A percentile compares a stretch with the other conserved stretches of the same genome.
phyloP scores from a whole-genome alignment of 2,797 vertebrate genomes.

The Oceanodroma leucorhoa region DNA sequence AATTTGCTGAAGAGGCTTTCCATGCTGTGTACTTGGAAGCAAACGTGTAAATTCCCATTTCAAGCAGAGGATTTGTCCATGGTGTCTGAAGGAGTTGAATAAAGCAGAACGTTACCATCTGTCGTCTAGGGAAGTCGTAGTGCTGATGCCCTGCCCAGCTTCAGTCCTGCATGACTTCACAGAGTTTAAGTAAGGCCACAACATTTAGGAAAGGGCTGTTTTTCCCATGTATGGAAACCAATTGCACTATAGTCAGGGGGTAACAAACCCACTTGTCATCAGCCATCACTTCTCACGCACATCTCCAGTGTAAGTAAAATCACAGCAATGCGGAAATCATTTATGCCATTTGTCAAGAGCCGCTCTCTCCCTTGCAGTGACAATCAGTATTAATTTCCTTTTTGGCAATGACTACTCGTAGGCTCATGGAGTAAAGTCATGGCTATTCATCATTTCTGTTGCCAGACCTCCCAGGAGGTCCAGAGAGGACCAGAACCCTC shows the following conservation, averaged over 20 bases:
- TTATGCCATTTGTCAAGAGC: not conserved
- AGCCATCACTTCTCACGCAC: not conserved
- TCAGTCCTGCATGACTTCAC: not conserved
- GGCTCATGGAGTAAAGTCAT: not conserved
- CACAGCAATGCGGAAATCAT: not conserved
- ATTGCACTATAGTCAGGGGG: not conserved
- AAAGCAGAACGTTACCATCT: not conserved
- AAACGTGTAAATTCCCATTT: not conserved
- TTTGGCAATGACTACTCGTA: not conserved
- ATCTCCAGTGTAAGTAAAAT: not conserved
- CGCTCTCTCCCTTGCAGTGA: not conserved
- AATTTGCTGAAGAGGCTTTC: not conserved
- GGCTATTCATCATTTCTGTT: not conserved
- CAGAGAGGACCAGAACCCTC: not conserved
- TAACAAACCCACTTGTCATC: not conserved
- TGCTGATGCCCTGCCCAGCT: not conserved
- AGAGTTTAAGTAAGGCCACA: not conserved
- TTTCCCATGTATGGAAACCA: not conserved
- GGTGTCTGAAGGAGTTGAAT: not conserved
- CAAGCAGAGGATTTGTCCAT: not conserved
- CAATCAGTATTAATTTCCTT: constrained; percentile 4
- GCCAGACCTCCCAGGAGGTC: not conserved
- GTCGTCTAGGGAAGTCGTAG: not conserved
- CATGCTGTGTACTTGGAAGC: not conserved
- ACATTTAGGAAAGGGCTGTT: not conserved